Evolutionary conservation across 1,140 invertebrate genomes (phyloP), one percentile per base, ranked within the genome.

Genomic region (Zaprionus davidi): DNA sequence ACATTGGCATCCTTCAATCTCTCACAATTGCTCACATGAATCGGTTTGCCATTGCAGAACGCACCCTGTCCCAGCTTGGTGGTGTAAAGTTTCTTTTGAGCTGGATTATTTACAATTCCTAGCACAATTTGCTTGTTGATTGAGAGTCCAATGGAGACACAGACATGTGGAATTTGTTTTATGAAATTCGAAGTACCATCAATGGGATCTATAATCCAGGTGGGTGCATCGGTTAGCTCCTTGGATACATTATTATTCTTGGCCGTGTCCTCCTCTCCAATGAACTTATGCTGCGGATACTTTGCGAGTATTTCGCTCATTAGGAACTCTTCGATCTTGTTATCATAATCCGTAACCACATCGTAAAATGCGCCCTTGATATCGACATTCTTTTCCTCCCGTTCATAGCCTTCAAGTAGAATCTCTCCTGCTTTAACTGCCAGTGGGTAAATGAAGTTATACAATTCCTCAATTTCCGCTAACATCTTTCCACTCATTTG

Each of bases 191-290:
- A 95, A 0, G 96, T 96, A 15, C 96, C 96, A 92, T 96, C 96
- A 41, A 96, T 96, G 3, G 95, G 95, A 92, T 96, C 97, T 73
- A 98, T 97, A 66, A 98, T 97, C 97, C 97, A 98, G 9, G 97
- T 98, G 15, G 97, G 97, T 24, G 95, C 95, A 87, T 97, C 94
- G 5, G 96, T 97, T 31, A 97, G 93, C 51, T 95, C 93, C 38
- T 94, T 94, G 63, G 93, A 87, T 3, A 94, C 94, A 41, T 94
- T 93, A 46, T 94, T 93, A 58, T 95, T 94, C 28, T 93, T 94
- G 22, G 95, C 94, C 3, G 94, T 94, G 4, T 95, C 94, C 93
- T 98, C 97, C 92, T 98, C 97, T 2, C 96, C 97, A 73, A 98
- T 98, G 90, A 97, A 97, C 90, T 97, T 96, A 91, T 98, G 97